Evolutionary conservation across 2,888 invertebrate genomes (phyloP).

Genomic region (Tanytarsus gracilentus): DNA sequence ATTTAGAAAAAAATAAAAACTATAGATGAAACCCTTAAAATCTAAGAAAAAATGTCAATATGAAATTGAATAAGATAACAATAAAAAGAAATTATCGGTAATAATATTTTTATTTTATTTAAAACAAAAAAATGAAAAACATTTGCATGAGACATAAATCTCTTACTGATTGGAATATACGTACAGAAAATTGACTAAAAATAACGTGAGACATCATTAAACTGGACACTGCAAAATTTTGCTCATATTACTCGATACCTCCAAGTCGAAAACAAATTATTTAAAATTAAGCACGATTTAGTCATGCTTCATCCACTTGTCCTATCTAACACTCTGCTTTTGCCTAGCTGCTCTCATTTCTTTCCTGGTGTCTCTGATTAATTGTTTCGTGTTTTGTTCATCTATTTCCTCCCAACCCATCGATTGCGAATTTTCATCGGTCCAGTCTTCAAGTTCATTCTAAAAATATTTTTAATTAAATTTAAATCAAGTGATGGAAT

Average conservation of each 20-base stretch:
- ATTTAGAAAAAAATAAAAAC: too few species aligned
- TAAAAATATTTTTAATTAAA: conserved; percentile 32
- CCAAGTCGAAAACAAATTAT: too few species aligned
- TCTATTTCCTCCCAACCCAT: conserved; percentile 48
- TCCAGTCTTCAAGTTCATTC: conserved; percentile 49
- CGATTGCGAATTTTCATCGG: conserved; percentile 41
- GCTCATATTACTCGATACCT: background rate
- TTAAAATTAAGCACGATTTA: conserved; percentile 19
- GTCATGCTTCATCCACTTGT: conserved; percentile 21
- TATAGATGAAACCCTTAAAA: too few species aligned
- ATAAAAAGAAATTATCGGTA: too few species aligned
- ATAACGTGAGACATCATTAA: too few species aligned
- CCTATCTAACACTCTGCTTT: conserved; percentile 29
- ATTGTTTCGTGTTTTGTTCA: conserved; percentile 39
- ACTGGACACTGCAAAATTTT: background rate
- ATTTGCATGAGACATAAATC: too few species aligned
- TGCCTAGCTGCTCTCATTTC: conserved; percentile 40
- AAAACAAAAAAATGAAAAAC: too few species aligned
- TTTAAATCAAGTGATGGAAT: conserved; percentile 25
- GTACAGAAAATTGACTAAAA: too few species aligned
- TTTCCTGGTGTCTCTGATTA: conserved; percentile 41
- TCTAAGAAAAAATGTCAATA: too few species aligned
- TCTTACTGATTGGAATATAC: too few species aligned
- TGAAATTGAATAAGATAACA: too few species aligned
- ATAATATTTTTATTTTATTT: too few species aligned